Base-by-base conservation (phyloP, 2,797 vertebrate genomes). In the Pangasius macronema region DNA sequence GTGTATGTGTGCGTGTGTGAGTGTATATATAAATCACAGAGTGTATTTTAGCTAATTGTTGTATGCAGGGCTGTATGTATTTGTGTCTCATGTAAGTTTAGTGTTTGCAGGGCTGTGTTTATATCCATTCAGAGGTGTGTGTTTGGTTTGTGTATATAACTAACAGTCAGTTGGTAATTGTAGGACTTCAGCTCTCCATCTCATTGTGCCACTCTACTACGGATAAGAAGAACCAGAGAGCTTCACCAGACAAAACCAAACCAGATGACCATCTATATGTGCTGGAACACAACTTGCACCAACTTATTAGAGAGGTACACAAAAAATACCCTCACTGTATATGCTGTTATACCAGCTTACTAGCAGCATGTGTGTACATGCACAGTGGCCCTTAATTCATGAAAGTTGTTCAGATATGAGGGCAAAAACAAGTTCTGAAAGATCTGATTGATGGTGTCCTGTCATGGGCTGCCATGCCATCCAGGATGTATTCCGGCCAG, bases 231-330 rank as follows among this genome's bases (percentile, higher is more conserved):
- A 97, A 95, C 89, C 96, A 96, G 0, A 96, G 96, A 65, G 83
- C 92, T 2, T 95, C 96, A 89, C 95, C 97, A 18, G 98, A 99
- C 83, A 98, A 96, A 91, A 95, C 94, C 82, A 97, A 95, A 91
- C 94, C 97, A 2, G 99, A 99, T 27, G 98, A 99, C 91, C 98
- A 99, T 90, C 96, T 99, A 0, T 99, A 99, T 49, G 98, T 99
- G 16, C 93, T 99, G 5, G 99, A 99, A 88, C 99, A 99, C 91
- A 99, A 99, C 88, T 94, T 99, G 82, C 98, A 99, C 91, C 97
- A 99, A 5, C 96, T 99, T 91, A 99, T 99, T 89, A 95, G 99
- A 97, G 99, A 99, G 97, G 98, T 99, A 94, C 16, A 24, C 1
- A n/a, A 18, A 87, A 57, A 51, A 65, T 46, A 46, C 42, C 42